A percentile compares a stretch with the other conserved stretches of the same genome.
phyloP scores from a whole-genome alignment of 1,140 invertebrate species.

The Orchestia grillus region DNA sequence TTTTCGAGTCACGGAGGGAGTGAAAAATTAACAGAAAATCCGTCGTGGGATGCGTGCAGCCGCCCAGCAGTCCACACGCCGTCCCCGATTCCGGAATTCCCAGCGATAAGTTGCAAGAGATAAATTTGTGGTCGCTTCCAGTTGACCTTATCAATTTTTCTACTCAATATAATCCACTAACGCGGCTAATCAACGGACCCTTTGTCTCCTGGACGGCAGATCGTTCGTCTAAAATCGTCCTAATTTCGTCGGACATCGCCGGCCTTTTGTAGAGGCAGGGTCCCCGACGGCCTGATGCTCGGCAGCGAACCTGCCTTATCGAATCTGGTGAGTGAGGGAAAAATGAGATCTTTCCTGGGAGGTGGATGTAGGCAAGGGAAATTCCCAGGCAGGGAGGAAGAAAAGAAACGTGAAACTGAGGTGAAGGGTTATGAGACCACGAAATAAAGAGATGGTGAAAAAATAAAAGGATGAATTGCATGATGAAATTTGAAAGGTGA shows the following conservation, averaged over 20 bases:
- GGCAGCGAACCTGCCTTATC: not conserved
- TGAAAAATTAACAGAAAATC: not conserved
- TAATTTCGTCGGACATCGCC: slow-evolving; percentile 39
- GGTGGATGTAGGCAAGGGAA: not conserved
- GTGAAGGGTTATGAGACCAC: not conserved
- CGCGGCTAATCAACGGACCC: slow-evolving; percentile 20
- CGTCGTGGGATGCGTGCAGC: not conserved
- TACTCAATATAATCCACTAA: slow-evolving; percentile 54
- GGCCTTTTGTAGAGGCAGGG: not conserved
- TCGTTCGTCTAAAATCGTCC: slow-evolving; percentile 15
- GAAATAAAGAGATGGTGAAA: not conserved
- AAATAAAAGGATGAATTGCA: not conserved
- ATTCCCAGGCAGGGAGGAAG: not conserved
- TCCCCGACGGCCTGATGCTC: slow-evolving; percentile 9
- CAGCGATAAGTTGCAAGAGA: not conserved
- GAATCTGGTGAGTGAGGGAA: not conserved
- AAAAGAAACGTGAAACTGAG: not conserved
- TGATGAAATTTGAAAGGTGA: not conserved
- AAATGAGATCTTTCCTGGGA: not conserved
- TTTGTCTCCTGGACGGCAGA: slow-evolving; percentile 15
- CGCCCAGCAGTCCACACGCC: not conserved
- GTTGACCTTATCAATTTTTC: slow-evolving; percentile 56
- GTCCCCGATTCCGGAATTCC: not conserved
- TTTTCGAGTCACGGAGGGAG: not conserved
- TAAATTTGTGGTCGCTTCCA: not conserved